phyloP scores from a whole-genome alignment of 2,888 invertebrate genomes.

The Temnothorax rugatulus region DNA sequence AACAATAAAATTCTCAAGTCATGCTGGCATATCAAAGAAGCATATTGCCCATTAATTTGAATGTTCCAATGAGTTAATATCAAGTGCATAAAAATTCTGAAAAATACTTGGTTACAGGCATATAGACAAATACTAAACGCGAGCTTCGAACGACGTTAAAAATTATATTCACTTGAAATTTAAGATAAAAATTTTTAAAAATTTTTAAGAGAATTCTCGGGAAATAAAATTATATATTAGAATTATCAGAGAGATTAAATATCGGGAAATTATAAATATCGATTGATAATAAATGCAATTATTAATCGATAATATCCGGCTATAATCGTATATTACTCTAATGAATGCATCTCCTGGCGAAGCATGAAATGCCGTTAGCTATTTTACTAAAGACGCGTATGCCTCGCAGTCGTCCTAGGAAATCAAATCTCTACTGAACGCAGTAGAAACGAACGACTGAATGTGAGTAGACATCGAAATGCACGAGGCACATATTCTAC shows the following conservation, averaged over 20 bases:
- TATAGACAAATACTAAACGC: neutral
- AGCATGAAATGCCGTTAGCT: conserved; percentile 3
- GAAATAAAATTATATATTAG: neutral
- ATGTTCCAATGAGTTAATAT: neutral
- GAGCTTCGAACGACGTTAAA: neutral
- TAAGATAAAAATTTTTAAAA: neutral
- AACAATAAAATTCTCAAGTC: conserved; percentile 36
- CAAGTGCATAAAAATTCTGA: neutral
- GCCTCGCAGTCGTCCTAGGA: conserved; percentile 34
- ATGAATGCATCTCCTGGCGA: neutral
- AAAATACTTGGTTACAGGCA: neutral
- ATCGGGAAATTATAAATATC: neutral
- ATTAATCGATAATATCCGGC: neutral
- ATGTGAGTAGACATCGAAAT: conserved; percentile 20
- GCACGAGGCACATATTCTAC: neutral
- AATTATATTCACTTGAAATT: neutral
- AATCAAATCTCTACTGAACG: conserved; percentile 59
- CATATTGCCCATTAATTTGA: neutral
- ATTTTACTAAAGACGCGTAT: conserved; percentile 49
- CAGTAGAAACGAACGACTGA: conserved; percentile 3
- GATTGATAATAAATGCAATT: neutral
- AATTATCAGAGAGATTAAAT: neutral
- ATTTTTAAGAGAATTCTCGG: neutral
- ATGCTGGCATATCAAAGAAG: neutral
- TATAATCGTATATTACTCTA: neutral